These are phyloP conservation scores for Oligia latruncula DNA, from an alignment of 2,888 invertebrate species.

Conservation along the genomic window DNA sequence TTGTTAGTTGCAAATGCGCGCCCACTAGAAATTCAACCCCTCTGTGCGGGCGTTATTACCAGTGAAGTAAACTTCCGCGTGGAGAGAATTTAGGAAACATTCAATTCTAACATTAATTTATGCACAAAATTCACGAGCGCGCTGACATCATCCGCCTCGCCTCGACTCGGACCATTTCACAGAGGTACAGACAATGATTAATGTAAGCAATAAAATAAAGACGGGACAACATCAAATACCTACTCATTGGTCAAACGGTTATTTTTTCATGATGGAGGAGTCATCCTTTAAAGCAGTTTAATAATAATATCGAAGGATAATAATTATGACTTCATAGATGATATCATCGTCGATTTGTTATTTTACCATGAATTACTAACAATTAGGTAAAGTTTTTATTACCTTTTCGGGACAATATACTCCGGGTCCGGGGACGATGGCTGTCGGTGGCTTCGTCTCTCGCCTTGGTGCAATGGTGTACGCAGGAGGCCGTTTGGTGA, in stretches of 20 bases:
- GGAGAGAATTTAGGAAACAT: constrained; percentile 57
- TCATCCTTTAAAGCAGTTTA: constrained; percentile 37
- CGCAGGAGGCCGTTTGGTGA: constrained; percentile 92
- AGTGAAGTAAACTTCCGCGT: constrained; percentile 61
- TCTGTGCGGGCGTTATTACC: constrained; percentile 47
- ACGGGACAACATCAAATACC: constrained; percentile 49
- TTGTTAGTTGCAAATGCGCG: constrained; percentile 50
- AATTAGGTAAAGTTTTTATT: constrained; percentile 40
- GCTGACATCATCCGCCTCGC: constrained; percentile 57
- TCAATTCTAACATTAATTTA: constrained; percentile 49
- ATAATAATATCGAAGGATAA: constrained; percentile 55
- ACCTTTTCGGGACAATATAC: constrained; percentile 92
- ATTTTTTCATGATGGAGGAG: constrained; percentile 35
- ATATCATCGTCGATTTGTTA: constrained; percentile 56
- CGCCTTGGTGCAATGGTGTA: constrained; percentile 95
- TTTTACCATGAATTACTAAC: constrained; percentile 5
- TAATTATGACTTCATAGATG: constrained; percentile 55
- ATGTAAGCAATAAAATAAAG: constrained; percentile 52
- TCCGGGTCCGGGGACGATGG: constrained; percentile 90
- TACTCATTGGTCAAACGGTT: constrained; percentile 21
- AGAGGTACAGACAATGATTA: constrained; percentile 47
- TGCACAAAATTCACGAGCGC: constrained; percentile 42
- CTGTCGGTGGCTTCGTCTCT: constrained; percentile 81
- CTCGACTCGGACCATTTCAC: constrained; percentile 54
- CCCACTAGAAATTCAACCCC: constrained; percentile 59